Percentiles rank a stretch among this genome's conserved stretches.
Conservation (phyloP, 2,797 vertebrate genomes). For the Zalophus californianus region DNA sequence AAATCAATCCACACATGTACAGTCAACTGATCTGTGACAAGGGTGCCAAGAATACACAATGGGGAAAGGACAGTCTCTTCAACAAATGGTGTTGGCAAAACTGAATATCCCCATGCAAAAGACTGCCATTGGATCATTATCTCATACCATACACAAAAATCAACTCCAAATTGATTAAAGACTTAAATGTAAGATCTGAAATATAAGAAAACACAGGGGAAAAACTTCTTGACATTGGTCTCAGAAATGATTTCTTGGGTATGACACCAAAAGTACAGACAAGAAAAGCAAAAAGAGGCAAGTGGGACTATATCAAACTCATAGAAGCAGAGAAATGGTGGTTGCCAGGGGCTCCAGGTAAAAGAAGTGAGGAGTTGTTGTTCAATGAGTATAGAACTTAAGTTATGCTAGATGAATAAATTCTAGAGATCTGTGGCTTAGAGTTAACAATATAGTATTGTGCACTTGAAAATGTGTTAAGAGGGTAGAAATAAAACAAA, state of each 20-base stretch:
- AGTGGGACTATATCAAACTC: background rate
- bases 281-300: background rate
- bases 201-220: background rate
- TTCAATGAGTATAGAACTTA: background rate
- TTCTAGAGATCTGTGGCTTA: background rate
- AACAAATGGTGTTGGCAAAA: background rate
- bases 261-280: background rate
- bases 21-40: background rate
- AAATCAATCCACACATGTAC: background rate
- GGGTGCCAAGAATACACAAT: background rate
- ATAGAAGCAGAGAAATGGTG: background rate
- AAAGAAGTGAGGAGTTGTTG: background rate
- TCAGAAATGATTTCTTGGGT: background rate
- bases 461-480: background rate
- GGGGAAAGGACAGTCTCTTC: background rate
- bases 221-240: background rate
- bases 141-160: background rate
- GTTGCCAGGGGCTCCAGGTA: background rate
- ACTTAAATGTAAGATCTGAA: slow-evolving; percentile 2
- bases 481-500: background rate
- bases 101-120: background rate
- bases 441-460: background rate
- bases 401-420: background rate
- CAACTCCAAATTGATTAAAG: slow-evolving; percentile 2
- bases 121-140: background rate